Conservation (phyloP, 2,888 invertebrate genomes). For the Cylloceria caligata region DNA sequence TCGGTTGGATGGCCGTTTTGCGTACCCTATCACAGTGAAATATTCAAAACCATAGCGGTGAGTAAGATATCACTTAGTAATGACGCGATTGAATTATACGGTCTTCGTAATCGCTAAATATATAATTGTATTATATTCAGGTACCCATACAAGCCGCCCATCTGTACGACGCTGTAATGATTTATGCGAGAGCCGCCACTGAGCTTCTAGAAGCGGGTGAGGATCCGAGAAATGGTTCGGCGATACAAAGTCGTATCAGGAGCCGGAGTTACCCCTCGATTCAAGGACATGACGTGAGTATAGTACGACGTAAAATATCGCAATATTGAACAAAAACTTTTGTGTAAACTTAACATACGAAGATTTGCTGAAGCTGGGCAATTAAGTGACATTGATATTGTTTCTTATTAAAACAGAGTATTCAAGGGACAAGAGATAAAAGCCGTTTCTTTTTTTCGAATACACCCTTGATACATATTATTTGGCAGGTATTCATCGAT, state of each 20-base stretch:
- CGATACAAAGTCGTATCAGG: slow-evolving; percentile 91
- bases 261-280: slow-evolving; percentile 91
- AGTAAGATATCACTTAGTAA: slow-evolving; percentile 78
- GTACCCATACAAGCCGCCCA: slow-evolving; percentile 94
- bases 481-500: slow-evolving; percentile 91
- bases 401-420: no score
- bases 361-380: no score
- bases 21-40: slow-evolving; percentile 91
- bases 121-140: no score
- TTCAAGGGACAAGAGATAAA: no score
- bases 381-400: no score
- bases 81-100: background rate
- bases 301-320: no score
- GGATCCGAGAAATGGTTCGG: slow-evolving; percentile 91
- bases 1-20: slow-evolving; percentile 91
- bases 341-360: no score
- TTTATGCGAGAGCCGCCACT: slow-evolving; percentile 93
- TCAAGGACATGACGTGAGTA: slow-evolving; percentile 91
- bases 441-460: no score
- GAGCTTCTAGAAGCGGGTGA: slow-evolving; percentile 89
- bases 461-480: no score
- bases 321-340: no score
- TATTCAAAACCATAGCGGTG: slow-evolving; percentile 90
- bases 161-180: slow-evolving; percentile 94
- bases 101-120: background rate